Evolutionary conservation across 2,888 invertebrate genomes (phyloP).

Genomic region (Nematopogon swammerdamellus): DNA sequence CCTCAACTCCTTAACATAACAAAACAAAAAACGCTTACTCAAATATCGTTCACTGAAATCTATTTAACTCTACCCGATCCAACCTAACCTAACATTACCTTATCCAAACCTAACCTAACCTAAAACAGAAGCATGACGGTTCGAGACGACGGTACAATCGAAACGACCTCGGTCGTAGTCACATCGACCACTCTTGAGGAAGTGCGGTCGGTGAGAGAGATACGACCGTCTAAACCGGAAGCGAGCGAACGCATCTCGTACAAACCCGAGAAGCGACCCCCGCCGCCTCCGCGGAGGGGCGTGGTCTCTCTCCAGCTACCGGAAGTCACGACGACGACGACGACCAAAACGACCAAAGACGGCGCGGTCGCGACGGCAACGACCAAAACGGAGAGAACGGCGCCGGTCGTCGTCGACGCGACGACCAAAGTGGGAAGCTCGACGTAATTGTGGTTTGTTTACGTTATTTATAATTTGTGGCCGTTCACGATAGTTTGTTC

Average conservation of each 20-base stretch:
- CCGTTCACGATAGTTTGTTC: too few relatives aligned
- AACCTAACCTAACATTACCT: neutral
- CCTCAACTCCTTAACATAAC: neutral
- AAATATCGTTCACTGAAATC: too few relatives aligned
- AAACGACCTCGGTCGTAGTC: neutral
- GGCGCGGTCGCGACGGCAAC: too few relatives aligned
- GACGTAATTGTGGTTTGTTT: too few relatives aligned
- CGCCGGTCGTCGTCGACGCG: too few relatives aligned
- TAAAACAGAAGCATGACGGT: neutral
- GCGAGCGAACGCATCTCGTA: neutral
- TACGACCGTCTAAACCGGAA: neutral
- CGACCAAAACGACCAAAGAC: too few relatives aligned
- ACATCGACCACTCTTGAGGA: neutral
- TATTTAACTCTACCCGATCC: neutral
- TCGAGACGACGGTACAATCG: neutral
- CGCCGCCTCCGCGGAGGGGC: neutral
- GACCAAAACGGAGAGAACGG: too few relatives aligned
- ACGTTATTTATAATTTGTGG: too few relatives aligned
- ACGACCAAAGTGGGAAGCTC: too few relatives aligned
- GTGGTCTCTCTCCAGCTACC: constrained; percentile 27
- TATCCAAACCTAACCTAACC: neutral
- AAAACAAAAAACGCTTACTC: too few relatives aligned
- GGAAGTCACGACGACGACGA: constrained; percentile 23
- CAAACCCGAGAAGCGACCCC: neutral
- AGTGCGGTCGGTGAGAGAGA: neutral